phyloP scores from a whole-genome alignment of 2,797 vertebrate species.

The Parambassis ranga region DNA sequence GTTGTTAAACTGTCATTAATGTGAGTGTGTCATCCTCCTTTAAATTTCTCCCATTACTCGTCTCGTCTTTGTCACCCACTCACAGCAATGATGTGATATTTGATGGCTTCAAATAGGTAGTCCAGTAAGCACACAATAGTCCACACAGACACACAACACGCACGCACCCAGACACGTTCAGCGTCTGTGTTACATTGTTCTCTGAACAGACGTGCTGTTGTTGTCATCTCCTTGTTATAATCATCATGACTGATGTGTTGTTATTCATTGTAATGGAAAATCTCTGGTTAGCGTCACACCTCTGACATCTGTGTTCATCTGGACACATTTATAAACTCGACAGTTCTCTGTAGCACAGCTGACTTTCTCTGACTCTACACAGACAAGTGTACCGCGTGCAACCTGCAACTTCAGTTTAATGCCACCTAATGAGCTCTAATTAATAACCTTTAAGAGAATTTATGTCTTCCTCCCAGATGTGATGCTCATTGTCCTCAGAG shows the following conservation, averaged over 20 bases:
- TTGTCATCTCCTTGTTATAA: not conserved
- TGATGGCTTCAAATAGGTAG: not conserved
- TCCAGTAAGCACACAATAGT: no score
- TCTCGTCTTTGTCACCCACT: not conserved
- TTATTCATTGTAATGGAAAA: conserved; percentile 10
- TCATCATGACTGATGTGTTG: not conserved
- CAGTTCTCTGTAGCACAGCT: not conserved
- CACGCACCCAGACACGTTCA: not conserved
- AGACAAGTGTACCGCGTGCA: not conserved
- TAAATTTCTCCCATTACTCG: not conserved
- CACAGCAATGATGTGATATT: not conserved
- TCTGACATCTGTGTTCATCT: not conserved
- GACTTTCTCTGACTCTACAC: not conserved
- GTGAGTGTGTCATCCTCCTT: not conserved
- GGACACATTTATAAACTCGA: not conserved
- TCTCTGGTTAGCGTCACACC: conserved; percentile 7
- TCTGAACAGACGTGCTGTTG: not conserved
- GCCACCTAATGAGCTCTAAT: conserved; percentile 30
- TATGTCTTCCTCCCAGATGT: conserved; percentile 26
- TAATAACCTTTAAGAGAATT: conserved; percentile 43
- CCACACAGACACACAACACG: not conserved
- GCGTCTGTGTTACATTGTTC: not conserved
- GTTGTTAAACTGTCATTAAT: no score
- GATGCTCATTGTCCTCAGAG: not conserved
- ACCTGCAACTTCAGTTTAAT: conserved; percentile 15